Evolutionary conservation across 1,140 invertebrate species (phyloP).

Genomic region (Acromyrmex charruanus): DNA sequence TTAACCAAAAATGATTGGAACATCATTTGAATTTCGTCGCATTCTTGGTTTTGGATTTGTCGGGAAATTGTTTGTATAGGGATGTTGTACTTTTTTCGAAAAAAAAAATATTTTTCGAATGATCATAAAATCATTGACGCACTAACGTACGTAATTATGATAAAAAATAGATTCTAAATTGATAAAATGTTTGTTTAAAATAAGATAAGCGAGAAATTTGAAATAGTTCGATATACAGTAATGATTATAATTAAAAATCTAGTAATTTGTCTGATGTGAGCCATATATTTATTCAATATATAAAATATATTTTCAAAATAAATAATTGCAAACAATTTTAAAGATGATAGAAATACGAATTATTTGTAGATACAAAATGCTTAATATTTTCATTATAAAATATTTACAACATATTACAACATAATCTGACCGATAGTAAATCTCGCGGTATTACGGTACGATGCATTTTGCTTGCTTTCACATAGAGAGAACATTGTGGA

Average conservation of each 20-base stretch:
- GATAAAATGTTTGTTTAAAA: not conserved
- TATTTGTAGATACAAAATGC: not conserved
- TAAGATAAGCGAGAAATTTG: not conserved
- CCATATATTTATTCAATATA: not conserved
- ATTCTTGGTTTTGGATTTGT: not conserved
- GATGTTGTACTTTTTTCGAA: too few species aligned
- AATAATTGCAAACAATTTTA: not conserved
- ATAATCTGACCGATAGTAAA: slow-evolving; percentile 20
- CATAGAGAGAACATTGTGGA: slow-evolving; percentile 1
- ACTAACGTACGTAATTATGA: not conserved
- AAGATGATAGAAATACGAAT: not conserved
- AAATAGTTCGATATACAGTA: not conserved
- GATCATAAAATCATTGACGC: not conserved
- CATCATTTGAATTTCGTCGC: slow-evolving; percentile 30
- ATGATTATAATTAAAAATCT: not conserved
- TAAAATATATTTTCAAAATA: not conserved
- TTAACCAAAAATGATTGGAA: slow-evolving; percentile 50
- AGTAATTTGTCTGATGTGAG: not conserved
- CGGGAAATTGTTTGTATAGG: not conserved
- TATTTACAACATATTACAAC: not conserved
- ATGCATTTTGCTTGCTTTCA: slow-evolving; percentile 45
- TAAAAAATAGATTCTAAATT: not conserved
- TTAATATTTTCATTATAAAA: slow-evolving; percentile 31
- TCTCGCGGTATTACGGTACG: slow-evolving; percentile 51
- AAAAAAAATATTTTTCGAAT: not conserved